Evolutionary conservation across 2,113 vertebrate genomes (phyloP).

Genomic region (Cynopterus brachyotis): DNA sequence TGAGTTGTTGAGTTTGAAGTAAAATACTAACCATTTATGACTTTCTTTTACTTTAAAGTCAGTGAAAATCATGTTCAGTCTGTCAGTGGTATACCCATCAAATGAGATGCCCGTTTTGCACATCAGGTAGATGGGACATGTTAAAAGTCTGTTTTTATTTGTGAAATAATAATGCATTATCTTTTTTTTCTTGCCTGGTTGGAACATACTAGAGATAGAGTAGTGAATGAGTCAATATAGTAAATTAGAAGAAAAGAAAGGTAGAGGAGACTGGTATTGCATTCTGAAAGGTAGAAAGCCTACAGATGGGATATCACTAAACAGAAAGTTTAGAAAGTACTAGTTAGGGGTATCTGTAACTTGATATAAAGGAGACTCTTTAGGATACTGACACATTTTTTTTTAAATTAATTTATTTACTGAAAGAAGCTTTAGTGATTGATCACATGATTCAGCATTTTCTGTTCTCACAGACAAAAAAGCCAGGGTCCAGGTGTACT

Average conservation of each 20-base stretch:
- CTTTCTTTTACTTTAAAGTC: constrained; percentile 43
- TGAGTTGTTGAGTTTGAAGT: constrained; percentile 31
- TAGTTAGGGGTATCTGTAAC: neutral
- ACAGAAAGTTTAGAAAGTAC: neutral
- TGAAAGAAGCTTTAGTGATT: neutral
- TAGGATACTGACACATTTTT: neutral
- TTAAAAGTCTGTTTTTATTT: neutral
- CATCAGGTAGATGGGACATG: neutral
- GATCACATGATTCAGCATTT: neutral
- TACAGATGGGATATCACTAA: neutral
- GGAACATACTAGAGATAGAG: neutral
- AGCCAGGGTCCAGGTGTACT: neutral
- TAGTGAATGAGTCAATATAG: neutral
- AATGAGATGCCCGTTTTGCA: neutral
- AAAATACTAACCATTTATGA: neutral
- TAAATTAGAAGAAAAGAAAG: constrained; percentile 8
- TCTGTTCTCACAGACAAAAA: neutral
- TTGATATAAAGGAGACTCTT: neutral
- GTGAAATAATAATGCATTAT: neutral
- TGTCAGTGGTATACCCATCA: neutral
- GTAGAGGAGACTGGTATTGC: neutral
- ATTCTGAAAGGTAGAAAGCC: neutral
- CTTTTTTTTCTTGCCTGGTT: neutral
- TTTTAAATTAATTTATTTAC: neutral
- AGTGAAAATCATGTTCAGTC: neutral